Base-by-base conservation (phyloP, 1,140 invertebrate genomes). In the Drosophila oshimai region DNA sequence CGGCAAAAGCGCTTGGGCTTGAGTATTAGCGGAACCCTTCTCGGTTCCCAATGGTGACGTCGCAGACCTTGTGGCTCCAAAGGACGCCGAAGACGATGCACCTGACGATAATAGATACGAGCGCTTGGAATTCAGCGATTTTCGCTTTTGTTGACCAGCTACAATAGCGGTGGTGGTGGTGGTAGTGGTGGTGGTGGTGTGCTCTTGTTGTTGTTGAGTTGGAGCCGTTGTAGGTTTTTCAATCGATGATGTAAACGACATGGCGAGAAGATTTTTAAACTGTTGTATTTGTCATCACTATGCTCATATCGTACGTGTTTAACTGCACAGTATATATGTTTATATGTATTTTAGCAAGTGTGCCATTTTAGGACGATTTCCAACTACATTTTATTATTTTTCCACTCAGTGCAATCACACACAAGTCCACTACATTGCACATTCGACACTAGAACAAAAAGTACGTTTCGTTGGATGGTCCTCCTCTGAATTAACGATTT, bases 241-340 rank as follows among this genome's bases (percentile, higher is more conserved):
- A 55, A 79, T 60, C 29, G 76, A 81, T 33, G 78, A 75, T 36
- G 72, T 79, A 26, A 46, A 51, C 67, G 78, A 79, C 78, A 81
- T 81, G 45, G 44, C 68, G 44, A 29, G 29, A 20, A 10, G 29
- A 17, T 18, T 7, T 9, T 9, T 13, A 20, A 5, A 10, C 10
- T 9, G 9, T 6, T 2, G 18, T 3, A 31, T 31, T 7, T n/a
- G n/a, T n/a, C n/a, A n/a, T 33, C 7, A 9, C 17, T 13, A 2
- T 12, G 4, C 9, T 31, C 6, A 20, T 18, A 39, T 36, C n/a
- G 34, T 17, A 15, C 7, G 12, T 13, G 13, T n/a, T 17, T 29
- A 17, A 29, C 29, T 33, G 41, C 20, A 12, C 41, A 42, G 3
- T 13, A 7, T 2, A 24, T 4, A n/a, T n/a, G n/a, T n/a, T n/a